Evolutionary conservation across 2,797 vertebrate genomes (phyloP).

Genomic region (Allobates femoralis): DNA sequence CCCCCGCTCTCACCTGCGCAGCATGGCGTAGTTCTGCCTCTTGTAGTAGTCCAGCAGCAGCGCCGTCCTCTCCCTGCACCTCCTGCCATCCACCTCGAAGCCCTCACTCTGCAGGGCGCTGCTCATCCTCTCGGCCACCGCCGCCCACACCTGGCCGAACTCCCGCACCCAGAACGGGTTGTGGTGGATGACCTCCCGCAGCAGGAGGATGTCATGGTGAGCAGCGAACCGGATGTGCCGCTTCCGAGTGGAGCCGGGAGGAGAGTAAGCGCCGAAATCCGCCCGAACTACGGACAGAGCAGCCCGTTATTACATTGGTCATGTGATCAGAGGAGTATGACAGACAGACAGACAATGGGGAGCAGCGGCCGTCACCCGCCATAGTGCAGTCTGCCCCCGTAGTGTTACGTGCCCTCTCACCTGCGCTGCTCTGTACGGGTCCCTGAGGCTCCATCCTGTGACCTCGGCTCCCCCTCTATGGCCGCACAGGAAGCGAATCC

Average conservation of each 20-base stretch:
- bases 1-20: constrained; percentile 77
- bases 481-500: constrained; percentile 46
- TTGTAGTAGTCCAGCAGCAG: constrained; percentile 83
- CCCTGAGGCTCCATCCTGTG: constrained; percentile 77
- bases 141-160: constrained; percentile 78
- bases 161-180: constrained; percentile 82
- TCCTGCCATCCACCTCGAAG: constrained; percentile 81
- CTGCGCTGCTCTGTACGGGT: constrained; percentile 70
- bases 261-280: constrained; percentile 54
- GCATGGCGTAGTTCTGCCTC: constrained; percentile 80
- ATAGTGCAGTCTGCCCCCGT: no score
- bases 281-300: not conserved
- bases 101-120: constrained; percentile 77
- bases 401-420: constrained; percentile 32
- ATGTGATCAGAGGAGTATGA: not conserved
- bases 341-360: not conserved
- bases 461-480: constrained; percentile 12
- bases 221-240: constrained; percentile 82
- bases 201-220: constrained; percentile 80
- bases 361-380: not conserved
- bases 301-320: not conserved
- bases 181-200: constrained; percentile 79
- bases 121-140: constrained; percentile 79
- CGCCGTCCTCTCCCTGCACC: constrained; percentile 82
- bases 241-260: constrained; percentile 76